Evolutionary conservation across 2,797 vertebrate genomes (phyloP).

Genomic region (Rhabdophis nuchalis): DNA sequence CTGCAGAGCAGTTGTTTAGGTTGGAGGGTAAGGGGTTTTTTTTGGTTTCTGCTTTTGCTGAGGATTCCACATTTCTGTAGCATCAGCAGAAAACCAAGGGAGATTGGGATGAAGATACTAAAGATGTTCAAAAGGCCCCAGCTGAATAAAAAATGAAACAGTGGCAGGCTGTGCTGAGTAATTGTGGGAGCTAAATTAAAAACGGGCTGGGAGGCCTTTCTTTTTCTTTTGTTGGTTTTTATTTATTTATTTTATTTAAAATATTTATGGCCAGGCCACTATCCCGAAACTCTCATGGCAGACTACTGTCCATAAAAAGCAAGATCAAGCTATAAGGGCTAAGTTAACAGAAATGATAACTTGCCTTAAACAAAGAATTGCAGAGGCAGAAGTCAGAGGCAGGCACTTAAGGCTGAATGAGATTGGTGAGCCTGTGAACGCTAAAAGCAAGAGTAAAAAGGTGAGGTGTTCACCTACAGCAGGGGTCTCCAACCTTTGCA

Average conservation of each 20-base stretch:
- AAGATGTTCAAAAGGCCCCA: background rate
- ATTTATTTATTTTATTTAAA: background rate
- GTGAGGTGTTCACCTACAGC: background rate
- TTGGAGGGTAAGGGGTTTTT: background rate
- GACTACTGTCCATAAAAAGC: background rate
- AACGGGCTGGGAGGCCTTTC: background rate
- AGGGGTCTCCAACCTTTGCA: no score
- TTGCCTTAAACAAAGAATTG: background rate
- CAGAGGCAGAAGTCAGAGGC: background rate
- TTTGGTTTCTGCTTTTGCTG: background rate
- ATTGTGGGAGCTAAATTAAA: background rate
- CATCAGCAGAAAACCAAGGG: background rate
- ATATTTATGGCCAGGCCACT: background rate
- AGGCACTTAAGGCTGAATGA: background rate
- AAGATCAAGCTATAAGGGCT: background rate
- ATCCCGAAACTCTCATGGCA: background rate
- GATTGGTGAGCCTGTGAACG: background rate
- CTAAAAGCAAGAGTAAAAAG: background rate
- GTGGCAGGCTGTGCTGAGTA: background rate
- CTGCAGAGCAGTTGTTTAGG: background rate
- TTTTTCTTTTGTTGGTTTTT: background rate
- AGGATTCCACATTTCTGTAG: background rate
- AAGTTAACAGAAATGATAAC: background rate
- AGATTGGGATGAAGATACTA: background rate
- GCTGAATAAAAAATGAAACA: slow-evolving; percentile 3